These are phyloP conservation scores for Clitarchus hookeri DNA, from an alignment of 2,888 invertebrate genomes.

Conservation along the genomic window DNA sequence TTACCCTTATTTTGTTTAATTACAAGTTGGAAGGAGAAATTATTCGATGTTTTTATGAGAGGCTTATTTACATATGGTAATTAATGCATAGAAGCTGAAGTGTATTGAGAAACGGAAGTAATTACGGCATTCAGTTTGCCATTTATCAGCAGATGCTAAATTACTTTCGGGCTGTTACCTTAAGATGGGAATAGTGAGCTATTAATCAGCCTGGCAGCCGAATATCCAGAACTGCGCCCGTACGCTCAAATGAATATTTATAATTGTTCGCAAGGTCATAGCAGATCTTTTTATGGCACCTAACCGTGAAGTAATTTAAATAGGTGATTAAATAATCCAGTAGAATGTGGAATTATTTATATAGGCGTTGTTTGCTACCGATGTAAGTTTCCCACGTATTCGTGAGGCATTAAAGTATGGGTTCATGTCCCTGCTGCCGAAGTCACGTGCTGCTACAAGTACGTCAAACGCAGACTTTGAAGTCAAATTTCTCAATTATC, in stretches of 20 bases:
- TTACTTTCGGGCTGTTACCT: neutral
- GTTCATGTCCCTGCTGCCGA: too few relatives aligned
- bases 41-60: neutral
- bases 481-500: too few relatives aligned
- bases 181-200: neutral
- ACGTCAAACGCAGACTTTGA: too few relatives aligned
- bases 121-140: neutral
- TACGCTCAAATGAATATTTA: neutral
- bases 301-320: neutral
- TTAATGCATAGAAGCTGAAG: neutral
- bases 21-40: neutral
- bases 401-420: too few relatives aligned
- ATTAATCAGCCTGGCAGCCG: neutral
- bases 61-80: neutral
- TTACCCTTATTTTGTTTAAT: neutral
- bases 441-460: too few relatives aligned
- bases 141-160: constrained; percentile 2
- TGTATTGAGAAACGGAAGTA: neutral
- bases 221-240: neutral
- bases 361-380: neutral
- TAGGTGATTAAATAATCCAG: neutral
- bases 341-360: neutral
- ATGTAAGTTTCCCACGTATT: too few relatives aligned
- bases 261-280: neutral
- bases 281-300: neutral